Evolutionary conservation across 2,888 invertebrate genomes (phyloP), one percentile per base, ranked within the genome.

Genomic region (Minunthozetes semirufus): DNA sequence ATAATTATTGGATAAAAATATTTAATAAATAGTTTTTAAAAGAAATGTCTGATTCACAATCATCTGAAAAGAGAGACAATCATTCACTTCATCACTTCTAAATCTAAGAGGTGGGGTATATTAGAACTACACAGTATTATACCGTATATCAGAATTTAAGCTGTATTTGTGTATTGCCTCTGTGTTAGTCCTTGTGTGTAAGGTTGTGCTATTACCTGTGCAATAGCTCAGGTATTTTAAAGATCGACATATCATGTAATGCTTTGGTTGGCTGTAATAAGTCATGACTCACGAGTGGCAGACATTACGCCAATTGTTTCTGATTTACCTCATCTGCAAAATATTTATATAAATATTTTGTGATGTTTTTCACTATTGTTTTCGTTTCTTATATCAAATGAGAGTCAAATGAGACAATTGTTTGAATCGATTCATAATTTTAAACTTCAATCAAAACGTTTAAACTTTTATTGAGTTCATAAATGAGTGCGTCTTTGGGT

Each of bases 401-500:
- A 50, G 11, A n/a, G 5, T 4, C 50, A 50, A 50, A n/a, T 19
- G 50, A 50, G 11, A n/a, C 1, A 2, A 59, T n/a, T 27, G 11
- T 59, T 59, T 59, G 25, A 59, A 59, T 25, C 17, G 50, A 50
- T 50, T 50, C n/a, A n/a, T 50, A 8, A 50, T 9, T 19, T n/a
- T 2, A 50, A 50, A 8, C 8, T 50, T 50, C 5, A 50, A n/a
- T 50, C n/a, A 50, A 19, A n/a, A n/a, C n/a, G 4, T 59, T 59
- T 2, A 59, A 25, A 25, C 27, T 13, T 5, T 1, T 25, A 27
- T 59, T 25, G 25, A 15, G 25, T 25, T 59, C 6, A 59, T 13
- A 25, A 59, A 11, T 59, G 59, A 59, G 59, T 59, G 59, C 59
- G 59, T 59, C 59, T 59, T 59, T 59, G 59, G 25, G 6, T 25